Evolutionary conservation across 2,888 invertebrate genomes (phyloP), one percentile per base, ranked within the genome.

Genomic region (Hypolimnas misippus): DNA sequence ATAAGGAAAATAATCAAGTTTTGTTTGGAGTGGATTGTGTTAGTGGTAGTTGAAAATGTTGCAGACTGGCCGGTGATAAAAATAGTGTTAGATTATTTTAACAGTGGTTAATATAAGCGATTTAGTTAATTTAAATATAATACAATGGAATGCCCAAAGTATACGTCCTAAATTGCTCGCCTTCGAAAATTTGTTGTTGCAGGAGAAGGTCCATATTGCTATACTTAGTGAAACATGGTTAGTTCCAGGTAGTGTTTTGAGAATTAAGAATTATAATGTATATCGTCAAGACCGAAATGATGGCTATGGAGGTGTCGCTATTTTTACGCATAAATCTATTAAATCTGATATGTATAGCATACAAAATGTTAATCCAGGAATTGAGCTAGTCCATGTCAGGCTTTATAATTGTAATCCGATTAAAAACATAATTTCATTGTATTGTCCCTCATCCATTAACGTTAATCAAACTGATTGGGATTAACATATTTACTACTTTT

Each of bases 381-480:
- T 67, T 1, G 57, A 65, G 35, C 8, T 55, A 3, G 1, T 67
- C 3, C n/a, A 19, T 6, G 33, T 50, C 14, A 40, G 51, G 25
- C 25, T 33, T n/a, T 60, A 6, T 16, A 65, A 38, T 31, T 56
- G 55, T 21, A 3, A 16, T 12, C 21, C 42, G 3, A 59, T n/a
- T 6, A 54, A 73, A 31, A 59, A 74, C 29, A 25, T 73, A 4
- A 14, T 72, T 17, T 50, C 66, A 0, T 3, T 74, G 0, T 74
- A 74, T 40, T 73, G 73, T 31, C 68, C 72, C 0, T 31, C 63
- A 4, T 25, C 51, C 0, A 57, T 57, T 0, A 21, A 12, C 1
- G 69, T 68, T 6, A n/a, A 1, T 3, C 53, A 38, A 46, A 7
- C n/a, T 2, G 71, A 73, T 46, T 75, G 73, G 73, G 66, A 73